A percentile compares a stretch with the other conserved stretches of the same genome.
Conservation (phyloP, 2,888 invertebrate species). For the Agrochola lychnidis region DNA sequence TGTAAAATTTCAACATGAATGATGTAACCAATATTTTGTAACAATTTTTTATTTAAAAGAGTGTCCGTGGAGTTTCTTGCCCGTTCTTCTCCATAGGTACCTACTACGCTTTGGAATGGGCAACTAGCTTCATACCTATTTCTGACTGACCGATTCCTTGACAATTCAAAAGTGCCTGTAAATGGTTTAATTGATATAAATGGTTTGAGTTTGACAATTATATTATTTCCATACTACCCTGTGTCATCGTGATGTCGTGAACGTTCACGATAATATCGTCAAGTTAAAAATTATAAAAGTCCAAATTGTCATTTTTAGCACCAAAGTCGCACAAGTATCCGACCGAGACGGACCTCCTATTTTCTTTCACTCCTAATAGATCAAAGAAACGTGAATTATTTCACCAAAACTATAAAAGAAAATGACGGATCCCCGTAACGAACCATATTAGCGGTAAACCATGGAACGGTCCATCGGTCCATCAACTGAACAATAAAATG, state of each 20-base stretch:
- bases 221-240: too few relatives aligned
- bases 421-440: slow-evolving; percentile 38
- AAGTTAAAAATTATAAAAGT: background rate
- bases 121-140: too few relatives aligned
- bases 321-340: background rate
- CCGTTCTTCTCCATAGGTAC: too few relatives aligned
- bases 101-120: too few relatives aligned
- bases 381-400: slow-evolving; percentile 29
- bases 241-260: background rate
- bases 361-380: background rate
- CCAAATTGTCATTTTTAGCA: background rate
- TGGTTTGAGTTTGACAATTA: too few relatives aligned
- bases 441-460: slow-evolving; percentile 46
- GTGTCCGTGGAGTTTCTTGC: too few relatives aligned
- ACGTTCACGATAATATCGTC: background rate
- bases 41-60: too few relatives aligned
- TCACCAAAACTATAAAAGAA: slow-evolving; percentile 30
- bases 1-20: too few relatives aligned
- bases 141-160: too few relatives aligned
- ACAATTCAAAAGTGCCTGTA: too few relatives aligned
- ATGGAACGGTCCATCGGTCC: slow-evolving; percentile 40
- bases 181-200: too few relatives aligned
- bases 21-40: too few relatives aligned
- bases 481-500: slow-evolving; percentile 61
- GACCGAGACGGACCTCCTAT: background rate